Evolutionary conservation across 2,888 invertebrate species (phyloP).

Genomic region (Eristalis tenax): DNA sequence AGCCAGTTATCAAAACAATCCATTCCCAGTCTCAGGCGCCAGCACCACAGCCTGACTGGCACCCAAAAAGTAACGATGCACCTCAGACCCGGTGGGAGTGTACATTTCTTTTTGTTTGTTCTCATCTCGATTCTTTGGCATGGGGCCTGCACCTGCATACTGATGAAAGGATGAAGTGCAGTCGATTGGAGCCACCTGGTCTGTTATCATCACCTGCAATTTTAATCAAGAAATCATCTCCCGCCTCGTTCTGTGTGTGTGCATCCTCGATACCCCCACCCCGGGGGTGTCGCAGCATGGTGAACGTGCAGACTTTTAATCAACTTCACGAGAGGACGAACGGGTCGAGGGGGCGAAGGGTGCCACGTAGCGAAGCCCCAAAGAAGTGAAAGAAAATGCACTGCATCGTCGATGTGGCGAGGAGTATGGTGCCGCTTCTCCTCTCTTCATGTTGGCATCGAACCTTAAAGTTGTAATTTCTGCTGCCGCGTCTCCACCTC

Average conservation of each 20-base stretch:
- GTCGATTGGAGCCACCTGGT: conserved; percentile 45
- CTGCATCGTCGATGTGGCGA: not conserved
- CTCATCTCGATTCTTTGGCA: conserved; percentile 20
- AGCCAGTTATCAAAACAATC: conserved; percentile 16
- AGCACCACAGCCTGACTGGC: not conserved
- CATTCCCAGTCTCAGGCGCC: not conserved
- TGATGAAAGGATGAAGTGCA: conserved; percentile 28
- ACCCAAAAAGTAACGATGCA: not conserved
- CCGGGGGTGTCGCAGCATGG: not conserved
- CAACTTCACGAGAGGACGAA: conserved; percentile 34
- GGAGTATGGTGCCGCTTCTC: conserved; percentile 3
- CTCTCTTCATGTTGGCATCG: conserved; percentile 2
- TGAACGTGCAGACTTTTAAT: conserved; percentile 68
- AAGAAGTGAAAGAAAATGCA: conserved; percentile 15
- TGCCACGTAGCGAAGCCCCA: not conserved
- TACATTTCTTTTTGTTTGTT: conserved; percentile 27
- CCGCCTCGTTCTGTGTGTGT: conserved; percentile 7
- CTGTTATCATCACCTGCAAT: conserved; percentile 70
- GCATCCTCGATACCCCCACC: not conserved
- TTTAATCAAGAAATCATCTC: conserved; percentile 70
- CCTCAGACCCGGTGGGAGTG: not conserved
- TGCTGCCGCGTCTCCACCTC: not conserved
- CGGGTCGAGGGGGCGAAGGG: not conserved
- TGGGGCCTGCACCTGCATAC: conserved; percentile 33
- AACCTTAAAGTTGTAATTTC: conserved; percentile 54